Base-by-base conservation (phyloP, 53 echinoderm and acorn worm species). In the Arbacia lixula region DNA sequence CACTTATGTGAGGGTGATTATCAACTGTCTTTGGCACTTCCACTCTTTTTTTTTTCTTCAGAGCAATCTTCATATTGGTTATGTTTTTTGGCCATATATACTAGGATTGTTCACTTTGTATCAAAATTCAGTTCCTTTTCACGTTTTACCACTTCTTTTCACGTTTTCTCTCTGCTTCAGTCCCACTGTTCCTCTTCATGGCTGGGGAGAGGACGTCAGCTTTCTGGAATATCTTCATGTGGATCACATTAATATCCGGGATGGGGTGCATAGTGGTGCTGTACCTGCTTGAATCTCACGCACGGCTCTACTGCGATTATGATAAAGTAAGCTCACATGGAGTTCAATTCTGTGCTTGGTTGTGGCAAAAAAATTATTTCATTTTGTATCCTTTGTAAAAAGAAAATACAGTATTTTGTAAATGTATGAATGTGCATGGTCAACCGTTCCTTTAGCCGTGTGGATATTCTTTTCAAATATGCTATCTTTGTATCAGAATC, bases 211-310 rank as follows among this genome's bases (percentile, higher is more conserved):
- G 90, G n/a, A 76, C 88, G 21, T 87, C 91, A 14, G 75, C 83
- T 12, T 49, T 90, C 51, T 92, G 94, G 83, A 92, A 94, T 74
- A 90, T 94, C 53, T 88, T 97, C 55, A 72, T 97, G 66, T 97
- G 98, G 98, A 55, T 97, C 24, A 85, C 90, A 0, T 63, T 97
- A 1, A 94, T 97, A 49, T 90, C 86, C 39, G 98, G 98, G 6
- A 91, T 86, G 79, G 98, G 98, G 1, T 12, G 94, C n/a, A 83
- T 97, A 30, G 58, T 90, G 76, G 93, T 90, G 63, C 66, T 94
- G 25, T 97, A 97, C 88, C 92, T 88, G 49, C 92, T 90, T 31
- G 98, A 97, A 41, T 92, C 88, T 83, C 88, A 88, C 57, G 94
- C 94, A 35, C 62, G 97, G 36, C 72, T 83, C 39, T 85, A 92